Conservation (phyloP, 2,113 vertebrate genomes). For the Fulica atra region DNA sequence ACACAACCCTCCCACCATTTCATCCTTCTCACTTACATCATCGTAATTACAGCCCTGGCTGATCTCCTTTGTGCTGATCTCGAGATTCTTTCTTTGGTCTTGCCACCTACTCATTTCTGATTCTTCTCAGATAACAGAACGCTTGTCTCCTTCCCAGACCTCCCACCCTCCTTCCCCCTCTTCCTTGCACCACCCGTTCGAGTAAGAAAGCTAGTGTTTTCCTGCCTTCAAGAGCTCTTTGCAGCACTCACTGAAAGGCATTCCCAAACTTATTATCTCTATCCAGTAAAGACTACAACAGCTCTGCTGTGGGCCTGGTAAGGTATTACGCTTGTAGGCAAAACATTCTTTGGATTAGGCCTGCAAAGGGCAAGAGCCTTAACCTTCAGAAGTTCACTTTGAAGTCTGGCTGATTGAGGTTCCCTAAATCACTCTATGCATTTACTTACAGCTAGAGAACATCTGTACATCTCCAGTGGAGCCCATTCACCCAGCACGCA, state of each 20-base stretch:
- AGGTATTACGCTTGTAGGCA: conserved; percentile 33
- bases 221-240: conserved; percentile 9
- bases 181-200: background rate
- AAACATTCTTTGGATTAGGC: conserved; percentile 43
- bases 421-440: conserved; percentile 3
- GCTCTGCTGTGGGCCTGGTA: conserved; percentile 28
- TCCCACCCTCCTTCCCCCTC: conserved; percentile 47
- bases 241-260: background rate
- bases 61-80: conserved; percentile 61
- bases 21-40: conserved; percentile 68
- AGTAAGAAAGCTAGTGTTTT: background rate
- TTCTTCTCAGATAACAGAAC: conserved; percentile 58
- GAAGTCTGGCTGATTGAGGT: conserved; percentile 17
- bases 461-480: background rate
- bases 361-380: conserved; percentile 28
- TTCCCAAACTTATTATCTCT: conserved; percentile 49
- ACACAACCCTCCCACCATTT: conserved; percentile 47
- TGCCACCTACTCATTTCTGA: conserved; percentile 65
- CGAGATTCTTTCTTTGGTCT: conserved; percentile 68
- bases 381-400: conserved; percentile 50
- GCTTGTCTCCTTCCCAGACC: conserved; percentile 64
- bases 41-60: conserved; percentile 57
- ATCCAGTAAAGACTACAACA: conserved; percentile 43
- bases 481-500: background rate
- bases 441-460: background rate